Evolutionary conservation across 2,113 vertebrate species (phyloP).

Genomic region (Oophaga pumilio): DNA sequence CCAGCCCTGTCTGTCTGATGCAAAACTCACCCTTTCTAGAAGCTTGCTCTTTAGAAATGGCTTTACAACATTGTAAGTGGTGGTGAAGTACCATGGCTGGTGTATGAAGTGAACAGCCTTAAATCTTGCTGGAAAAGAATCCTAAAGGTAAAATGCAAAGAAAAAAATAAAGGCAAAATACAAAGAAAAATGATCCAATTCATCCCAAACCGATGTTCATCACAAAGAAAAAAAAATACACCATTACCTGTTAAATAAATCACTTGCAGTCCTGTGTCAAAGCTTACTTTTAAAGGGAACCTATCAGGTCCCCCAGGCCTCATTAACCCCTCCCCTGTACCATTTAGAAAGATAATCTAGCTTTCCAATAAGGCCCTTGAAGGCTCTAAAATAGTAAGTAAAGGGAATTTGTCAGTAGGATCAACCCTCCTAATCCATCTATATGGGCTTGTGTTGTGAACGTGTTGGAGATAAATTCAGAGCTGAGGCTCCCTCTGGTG

Average conservation of each 20-base stretch:
- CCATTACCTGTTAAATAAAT: background rate
- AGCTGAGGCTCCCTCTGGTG: too few relatives aligned
- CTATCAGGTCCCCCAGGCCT: too few relatives aligned
- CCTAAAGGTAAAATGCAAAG: slow-evolving; percentile 69
- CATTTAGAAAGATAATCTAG: too few relatives aligned
- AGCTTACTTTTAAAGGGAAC: too few relatives aligned
- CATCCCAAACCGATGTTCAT: background rate
- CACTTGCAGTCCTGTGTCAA: background rate
- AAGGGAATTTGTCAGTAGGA: too few relatives aligned
- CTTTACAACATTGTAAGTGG: slow-evolving; percentile 94
- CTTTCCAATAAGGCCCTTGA: too few relatives aligned
- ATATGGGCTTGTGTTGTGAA: too few relatives aligned
- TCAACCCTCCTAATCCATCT: too few relatives aligned
- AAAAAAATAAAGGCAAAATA: slow-evolving; percentile 60
- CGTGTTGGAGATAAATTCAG: too few relatives aligned
- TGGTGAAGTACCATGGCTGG: slow-evolving; percentile 99
- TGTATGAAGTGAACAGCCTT: slow-evolving; percentile 95
- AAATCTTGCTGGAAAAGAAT: slow-evolving; percentile 96
- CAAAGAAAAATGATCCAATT: background rate
- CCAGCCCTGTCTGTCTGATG: background rate
- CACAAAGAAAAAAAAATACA: background rate
- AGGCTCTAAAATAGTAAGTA: too few relatives aligned
- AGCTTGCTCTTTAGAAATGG: slow-evolving; percentile 97
- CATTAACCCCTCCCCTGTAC: too few relatives aligned
- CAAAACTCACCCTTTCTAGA: slow-evolving; percentile 84